Evolutionary conservation across 2,113 vertebrate species (phyloP).

Genomic region (Athene noctua): DNA sequence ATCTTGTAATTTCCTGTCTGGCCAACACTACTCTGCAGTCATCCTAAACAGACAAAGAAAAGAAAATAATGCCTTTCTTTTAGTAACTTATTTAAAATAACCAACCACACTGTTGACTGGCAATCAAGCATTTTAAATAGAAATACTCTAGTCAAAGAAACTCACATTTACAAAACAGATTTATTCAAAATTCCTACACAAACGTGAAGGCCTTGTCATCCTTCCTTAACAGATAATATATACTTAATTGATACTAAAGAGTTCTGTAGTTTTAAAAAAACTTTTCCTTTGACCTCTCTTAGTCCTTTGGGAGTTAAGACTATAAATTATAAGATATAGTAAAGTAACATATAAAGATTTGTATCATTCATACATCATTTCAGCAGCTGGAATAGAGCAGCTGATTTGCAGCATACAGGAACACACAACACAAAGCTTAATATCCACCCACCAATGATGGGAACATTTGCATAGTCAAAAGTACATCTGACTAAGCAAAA

Average conservation of each 20-base stretch:
- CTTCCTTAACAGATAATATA: background rate
- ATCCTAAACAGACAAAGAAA: conserved; percentile 76
- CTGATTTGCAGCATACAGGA: background rate
- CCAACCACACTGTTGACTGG: background rate
- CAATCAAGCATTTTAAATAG: background rate
- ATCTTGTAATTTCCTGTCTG: conserved; percentile 94
- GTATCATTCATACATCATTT: background rate
- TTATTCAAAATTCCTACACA: background rate
- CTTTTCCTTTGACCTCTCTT: background rate
- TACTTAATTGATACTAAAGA: background rate
- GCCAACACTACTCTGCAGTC: conserved; percentile 96
- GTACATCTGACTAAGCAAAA: background rate
- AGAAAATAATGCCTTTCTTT: background rate
- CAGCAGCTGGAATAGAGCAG: background rate
- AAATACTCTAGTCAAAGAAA: background rate
- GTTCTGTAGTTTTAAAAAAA: background rate
- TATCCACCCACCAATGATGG: background rate
- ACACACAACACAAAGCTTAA: background rate
- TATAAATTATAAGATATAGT: background rate
- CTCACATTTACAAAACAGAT: background rate
- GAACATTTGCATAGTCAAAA: background rate
- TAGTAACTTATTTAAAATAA: background rate
- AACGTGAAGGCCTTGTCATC: background rate
- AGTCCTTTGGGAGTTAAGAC: background rate
- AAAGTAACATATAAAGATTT: background rate